Conservation (phyloP, 1,140 invertebrate species). For the Achatina immaculata region DNA sequence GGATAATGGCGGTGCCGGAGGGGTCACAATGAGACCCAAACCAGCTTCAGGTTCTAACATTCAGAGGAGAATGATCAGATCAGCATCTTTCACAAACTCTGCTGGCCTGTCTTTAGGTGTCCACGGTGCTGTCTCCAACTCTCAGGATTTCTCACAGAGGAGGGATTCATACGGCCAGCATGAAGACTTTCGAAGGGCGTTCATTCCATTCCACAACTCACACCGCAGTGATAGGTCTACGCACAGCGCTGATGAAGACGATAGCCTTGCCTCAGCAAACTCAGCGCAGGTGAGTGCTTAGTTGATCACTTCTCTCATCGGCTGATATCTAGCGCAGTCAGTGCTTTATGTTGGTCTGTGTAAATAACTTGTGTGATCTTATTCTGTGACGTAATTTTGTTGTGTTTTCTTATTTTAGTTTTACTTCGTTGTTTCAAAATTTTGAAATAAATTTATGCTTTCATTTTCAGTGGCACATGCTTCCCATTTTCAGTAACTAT, state of each 20-base stretch:
- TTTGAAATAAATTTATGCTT: no score
- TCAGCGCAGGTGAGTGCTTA: constrained; percentile 54
- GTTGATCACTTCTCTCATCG: not conserved
- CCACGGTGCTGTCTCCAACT: constrained; percentile 53
- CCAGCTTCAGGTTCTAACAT: constrained; percentile 9
- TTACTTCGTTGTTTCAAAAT: no score
- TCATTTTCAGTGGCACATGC: no score
- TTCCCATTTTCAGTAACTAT: no score
- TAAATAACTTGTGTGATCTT: no score
- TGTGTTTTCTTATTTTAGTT: no score
- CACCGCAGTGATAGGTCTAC: constrained; percentile 43
- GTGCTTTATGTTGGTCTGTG: no score
- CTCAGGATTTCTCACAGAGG: constrained; percentile 54
- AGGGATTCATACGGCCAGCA: constrained; percentile 49
- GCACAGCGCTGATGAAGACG: constrained; percentile 61
- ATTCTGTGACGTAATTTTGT: no score
- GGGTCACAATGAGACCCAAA: constrained; percentile 20
- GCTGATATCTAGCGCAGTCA: not conserved
- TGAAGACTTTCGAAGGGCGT: constrained; percentile 43
- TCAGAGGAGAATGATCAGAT: constrained; percentile 55
- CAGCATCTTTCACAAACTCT: constrained; percentile 62
- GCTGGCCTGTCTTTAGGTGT: constrained; percentile 47
- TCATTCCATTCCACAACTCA: constrained; percentile 45
- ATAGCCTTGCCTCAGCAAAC: constrained; percentile 48
- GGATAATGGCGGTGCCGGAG: constrained; percentile 25